Conservation (phyloP, 2,888 invertebrate species). For the Liposcelis brunnea region DNA sequence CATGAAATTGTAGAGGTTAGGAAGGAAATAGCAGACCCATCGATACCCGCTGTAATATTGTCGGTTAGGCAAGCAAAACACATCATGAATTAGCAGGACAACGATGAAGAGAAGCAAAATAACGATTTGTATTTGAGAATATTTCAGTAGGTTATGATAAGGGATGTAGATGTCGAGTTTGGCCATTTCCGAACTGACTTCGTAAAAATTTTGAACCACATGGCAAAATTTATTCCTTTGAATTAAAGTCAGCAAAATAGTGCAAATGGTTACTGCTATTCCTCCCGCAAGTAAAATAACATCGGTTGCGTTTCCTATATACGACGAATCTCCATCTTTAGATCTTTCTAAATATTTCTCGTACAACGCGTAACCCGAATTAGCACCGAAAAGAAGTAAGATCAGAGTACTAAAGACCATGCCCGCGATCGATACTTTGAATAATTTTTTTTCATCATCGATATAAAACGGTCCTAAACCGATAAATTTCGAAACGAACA, state of each 20-base stretch:
- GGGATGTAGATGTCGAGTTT: neutral
- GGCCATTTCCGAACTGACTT: neutral
- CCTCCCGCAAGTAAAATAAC: neutral
- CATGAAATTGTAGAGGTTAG: conserved; percentile 3
- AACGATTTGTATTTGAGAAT: neutral
- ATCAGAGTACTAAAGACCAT: neutral
- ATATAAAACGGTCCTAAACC: conserved; percentile 1
- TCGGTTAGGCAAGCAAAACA: neutral
- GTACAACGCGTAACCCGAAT: conserved; percentile 1
- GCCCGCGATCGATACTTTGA: neutral
- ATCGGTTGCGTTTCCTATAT: neutral
- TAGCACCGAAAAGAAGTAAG: neutral
- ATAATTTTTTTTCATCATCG: neutral
- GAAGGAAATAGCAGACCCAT: neutral
- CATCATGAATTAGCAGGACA: neutral
- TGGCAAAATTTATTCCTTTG: conserved; percentile 2
- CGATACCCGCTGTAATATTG: neutral
- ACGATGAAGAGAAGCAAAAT: neutral
- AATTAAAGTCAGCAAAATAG: neutral
- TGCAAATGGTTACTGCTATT: neutral
- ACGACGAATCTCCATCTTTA: neutral
- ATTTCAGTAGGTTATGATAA: neutral
- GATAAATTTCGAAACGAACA: neutral
- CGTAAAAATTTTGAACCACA: neutral
- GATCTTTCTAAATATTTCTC: neutral